A percentile compares a stretch with the other conserved stretches of the same genome.
These are phyloP conservation scores for Spondyliosoma cantharus DNA, from an alignment of 2,797 vertebrate species.

Conservation along the genomic window DNA sequence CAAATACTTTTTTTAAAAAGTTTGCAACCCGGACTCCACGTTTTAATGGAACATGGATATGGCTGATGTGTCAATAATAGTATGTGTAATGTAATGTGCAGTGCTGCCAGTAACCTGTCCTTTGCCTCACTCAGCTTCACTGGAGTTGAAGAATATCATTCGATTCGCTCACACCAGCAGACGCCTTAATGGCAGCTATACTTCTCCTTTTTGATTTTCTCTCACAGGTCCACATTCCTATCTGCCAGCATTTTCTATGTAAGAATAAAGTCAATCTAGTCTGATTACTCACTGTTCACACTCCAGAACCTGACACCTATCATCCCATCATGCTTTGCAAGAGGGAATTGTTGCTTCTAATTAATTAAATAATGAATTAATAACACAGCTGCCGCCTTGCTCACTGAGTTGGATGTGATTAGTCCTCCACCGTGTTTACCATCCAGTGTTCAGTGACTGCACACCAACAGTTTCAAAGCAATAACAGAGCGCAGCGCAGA, in stretches of 20 bases:
- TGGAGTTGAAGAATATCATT: constrained; percentile 23
- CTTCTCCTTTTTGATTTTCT: constrained; percentile 9
- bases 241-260: not conserved
- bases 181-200: not conserved
- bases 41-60: constrained; percentile 51
- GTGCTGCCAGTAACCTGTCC: constrained; percentile 19
- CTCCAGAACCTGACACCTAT: not conserved
- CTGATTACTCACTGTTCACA: not conserved
- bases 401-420: not conserved
- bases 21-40: not conserved
- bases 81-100: constrained; percentile 31
- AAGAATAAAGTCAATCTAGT: not conserved
- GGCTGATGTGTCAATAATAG: constrained; percentile 45
- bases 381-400: not conserved
- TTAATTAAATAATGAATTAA: constrained; percentile 1
- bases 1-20: not conserved
- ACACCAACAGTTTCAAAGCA: not conserved
- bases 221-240: not conserved
- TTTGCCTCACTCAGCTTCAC: constrained; percentile 5
- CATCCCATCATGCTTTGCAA: constrained; percentile 1
- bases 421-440: not conserved
- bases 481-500: not conserved
- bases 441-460: not conserved
- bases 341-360: constrained; percentile 1
- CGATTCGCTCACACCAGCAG: constrained; percentile 14